These are phyloP conservation scores for Arrhamphus sclerolepis DNA, from an alignment of 2,797 vertebrate species.

Conservation along the genomic window DNA sequence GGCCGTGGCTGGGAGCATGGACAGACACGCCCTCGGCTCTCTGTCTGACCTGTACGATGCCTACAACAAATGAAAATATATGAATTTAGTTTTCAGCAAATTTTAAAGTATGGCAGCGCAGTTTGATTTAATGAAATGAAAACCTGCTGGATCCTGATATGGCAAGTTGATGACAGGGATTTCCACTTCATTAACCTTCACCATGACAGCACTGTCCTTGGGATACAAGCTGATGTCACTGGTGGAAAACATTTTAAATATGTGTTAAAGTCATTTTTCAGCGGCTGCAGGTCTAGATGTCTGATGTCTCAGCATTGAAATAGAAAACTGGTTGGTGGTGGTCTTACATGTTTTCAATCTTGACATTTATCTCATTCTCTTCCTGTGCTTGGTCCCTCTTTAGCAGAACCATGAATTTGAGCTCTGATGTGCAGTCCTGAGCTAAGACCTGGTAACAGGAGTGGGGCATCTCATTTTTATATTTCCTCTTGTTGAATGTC, in stretches of 20 bases:
- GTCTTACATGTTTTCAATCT: conserved; percentile 80
- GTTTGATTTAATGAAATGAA: not conserved
- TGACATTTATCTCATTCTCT: conserved; percentile 75
- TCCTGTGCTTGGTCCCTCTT: conserved; percentile 73
- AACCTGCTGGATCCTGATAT: conserved; percentile 69
- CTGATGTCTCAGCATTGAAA: not conserved
- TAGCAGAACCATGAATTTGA: conserved; percentile 84
- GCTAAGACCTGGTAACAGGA: conserved; percentile 84
- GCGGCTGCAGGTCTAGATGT: not conserved
- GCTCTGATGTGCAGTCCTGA: conserved; percentile 83
- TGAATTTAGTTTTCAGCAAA: not conserved
- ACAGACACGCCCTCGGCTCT: conserved; percentile 73
- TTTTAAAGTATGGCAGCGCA: not conserved
- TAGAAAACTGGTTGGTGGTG: conserved; percentile 4
- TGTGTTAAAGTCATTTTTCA: not conserved
- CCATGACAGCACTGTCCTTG: conserved; percentile 47
- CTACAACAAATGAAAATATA: conserved; percentile 45
- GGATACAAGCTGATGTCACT: conserved; percentile 82
- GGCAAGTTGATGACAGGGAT: conserved; percentile 62
- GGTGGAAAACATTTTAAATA: conserved; percentile 34
- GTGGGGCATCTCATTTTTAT: conserved; percentile 75
- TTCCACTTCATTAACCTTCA: conserved; percentile 80
- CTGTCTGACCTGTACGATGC: conserved; percentile 64
- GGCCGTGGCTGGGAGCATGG: conserved; percentile 72
- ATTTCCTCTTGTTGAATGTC: conserved; percentile 71